Base-by-base conservation (phyloP, 2,888 invertebrate genomes). In the Glaucopsyche alexis region DNA sequence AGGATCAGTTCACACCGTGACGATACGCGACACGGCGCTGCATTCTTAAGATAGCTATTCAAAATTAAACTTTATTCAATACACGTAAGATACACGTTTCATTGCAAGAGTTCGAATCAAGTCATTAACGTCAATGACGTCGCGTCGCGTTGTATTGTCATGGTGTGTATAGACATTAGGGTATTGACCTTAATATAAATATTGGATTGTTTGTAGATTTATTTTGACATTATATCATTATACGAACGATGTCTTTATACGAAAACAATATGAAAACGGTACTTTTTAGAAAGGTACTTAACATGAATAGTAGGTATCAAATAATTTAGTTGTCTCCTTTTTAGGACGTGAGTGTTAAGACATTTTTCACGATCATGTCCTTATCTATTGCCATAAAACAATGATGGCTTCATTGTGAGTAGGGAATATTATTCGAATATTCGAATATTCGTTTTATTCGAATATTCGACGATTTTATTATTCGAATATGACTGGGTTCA, bases 241-340 rank as follows among this genome's bases (percentile, higher is more conserved):
- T 2, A 60, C 29, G 7, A 38, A 60, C 11, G 19, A 13, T 29
- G 29, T 60, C 29, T 60, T 29, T 60, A 60, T 38, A 29, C 60
- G 29, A 60, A 55, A 29, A 60, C 19, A 55, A 55, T 29, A 13
- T 7, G 7, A 7, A 29, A 60, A 60, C 60, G 60, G 60, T 60
- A 60, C 60, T 29, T 60, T 55, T 60, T 60, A 60, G 60, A 60
- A 60, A 60, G 60, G 29, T 38, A 29, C 60, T 60, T 60, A 60
- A 60, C 55, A 60, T 60, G 16, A 60, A 29, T 60, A 29, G 14
- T 60, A 11, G 19, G 60, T 38, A 60, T 60, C 14, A 60, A 29
- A 60, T 60, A 29, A 13, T 55, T 19, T 16, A 55, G 55, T 38
- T 19, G 11, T 60, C 1, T 60, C 29, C 19, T 55, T 60, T 60